phyloP scores from a whole-genome alignment of 2,113 vertebrate species.

The Trematocara marginatum region DNA sequence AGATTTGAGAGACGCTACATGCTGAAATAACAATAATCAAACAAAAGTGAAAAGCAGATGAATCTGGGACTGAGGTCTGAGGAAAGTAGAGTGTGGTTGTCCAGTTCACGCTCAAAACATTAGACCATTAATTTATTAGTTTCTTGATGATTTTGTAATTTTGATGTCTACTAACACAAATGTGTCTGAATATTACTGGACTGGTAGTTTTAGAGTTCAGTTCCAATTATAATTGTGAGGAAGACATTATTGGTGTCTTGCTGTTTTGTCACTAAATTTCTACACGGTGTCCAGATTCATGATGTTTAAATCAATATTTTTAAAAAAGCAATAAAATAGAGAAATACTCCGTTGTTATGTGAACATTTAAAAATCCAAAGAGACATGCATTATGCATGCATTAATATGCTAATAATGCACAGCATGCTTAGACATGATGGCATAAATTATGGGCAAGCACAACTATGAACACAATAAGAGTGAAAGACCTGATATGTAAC shows the following conservation, averaged over 20 bases:
- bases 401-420: neutral
- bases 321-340: neutral
- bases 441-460: neutral
- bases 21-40: neutral
- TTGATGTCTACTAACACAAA: neutral
- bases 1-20: neutral
- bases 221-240: neutral
- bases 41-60: neutral
- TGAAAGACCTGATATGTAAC: neutral
- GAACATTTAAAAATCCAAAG: neutral
- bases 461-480: neutral
- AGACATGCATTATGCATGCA: neutral
- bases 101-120: neutral
- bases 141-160: neutral
- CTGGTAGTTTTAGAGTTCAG: neutral
- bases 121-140: neutral
- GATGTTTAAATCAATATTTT: neutral
- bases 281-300: neutral
- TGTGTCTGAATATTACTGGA: neutral
- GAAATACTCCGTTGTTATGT: accelerated
- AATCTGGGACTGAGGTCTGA: neutral
- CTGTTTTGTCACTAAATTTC: neutral
- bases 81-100: neutral
- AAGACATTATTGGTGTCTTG: neutral
- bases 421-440: neutral